These are phyloP conservation scores for Cydia strobilella DNA, from an alignment of 1,140 invertebrate species.

Conservation along the genomic window DNA sequence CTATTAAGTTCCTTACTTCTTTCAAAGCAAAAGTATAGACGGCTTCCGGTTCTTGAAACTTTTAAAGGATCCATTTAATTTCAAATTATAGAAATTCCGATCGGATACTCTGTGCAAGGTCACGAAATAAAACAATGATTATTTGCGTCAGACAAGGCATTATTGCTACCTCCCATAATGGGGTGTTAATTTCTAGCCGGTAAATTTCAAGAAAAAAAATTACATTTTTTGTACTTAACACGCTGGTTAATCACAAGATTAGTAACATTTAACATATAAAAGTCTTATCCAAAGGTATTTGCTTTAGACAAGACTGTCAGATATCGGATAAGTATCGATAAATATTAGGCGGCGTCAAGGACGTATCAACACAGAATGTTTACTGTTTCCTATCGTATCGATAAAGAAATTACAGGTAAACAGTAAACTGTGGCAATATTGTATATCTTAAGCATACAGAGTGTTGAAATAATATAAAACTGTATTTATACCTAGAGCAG, in stretches of 20 bases:
- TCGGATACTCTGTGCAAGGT: not conserved
- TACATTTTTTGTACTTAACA: no score
- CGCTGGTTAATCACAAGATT: not conserved
- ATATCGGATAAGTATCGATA: constrained; percentile 21
- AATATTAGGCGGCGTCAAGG: constrained; percentile 28
- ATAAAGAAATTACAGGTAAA: constrained; percentile 26
- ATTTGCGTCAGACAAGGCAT: no score
- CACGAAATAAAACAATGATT: no score
- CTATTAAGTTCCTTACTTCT: not conserved
- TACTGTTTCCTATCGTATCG: not conserved
- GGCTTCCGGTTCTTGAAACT: not conserved
- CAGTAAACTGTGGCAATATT: constrained; percentile 3
- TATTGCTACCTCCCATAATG: no score
- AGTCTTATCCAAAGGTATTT: not conserved
- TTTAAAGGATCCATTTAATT: not conserved
- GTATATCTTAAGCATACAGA: not conserved
- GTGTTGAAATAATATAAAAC: not conserved
- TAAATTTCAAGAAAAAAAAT: no score
- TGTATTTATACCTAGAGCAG: no score
- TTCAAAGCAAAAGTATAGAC: not conserved
- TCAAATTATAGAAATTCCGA: not conserved
- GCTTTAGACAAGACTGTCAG: not conserved
- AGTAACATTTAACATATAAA: not conserved
- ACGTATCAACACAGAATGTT: constrained; percentile 2
- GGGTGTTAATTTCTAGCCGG: no score